Conservation (phyloP, 2,113 vertebrate genomes). For the Haemorhous mexicanus region DNA sequence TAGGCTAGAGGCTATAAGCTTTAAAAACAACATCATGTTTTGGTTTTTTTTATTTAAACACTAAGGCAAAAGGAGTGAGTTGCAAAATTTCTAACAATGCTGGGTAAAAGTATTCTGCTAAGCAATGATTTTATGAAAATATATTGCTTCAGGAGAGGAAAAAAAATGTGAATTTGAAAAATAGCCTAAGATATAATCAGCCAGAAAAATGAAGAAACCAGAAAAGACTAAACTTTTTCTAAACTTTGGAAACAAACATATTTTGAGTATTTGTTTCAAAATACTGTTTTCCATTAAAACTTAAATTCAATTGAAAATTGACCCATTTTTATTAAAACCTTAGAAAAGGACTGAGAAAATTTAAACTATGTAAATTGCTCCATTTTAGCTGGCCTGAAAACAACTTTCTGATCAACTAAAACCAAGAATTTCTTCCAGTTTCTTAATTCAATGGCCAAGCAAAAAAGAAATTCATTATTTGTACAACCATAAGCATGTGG, state of each 20-base stretch:
- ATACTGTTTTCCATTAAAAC: constrained; percentile 15
- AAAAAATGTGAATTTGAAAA: neutral
- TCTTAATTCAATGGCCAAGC: neutral
- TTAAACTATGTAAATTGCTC: neutral
- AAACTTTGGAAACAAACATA: neutral
- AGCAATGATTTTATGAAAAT: neutral
- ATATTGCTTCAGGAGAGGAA: neutral
- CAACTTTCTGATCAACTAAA: neutral
- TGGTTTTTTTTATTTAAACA: neutral
- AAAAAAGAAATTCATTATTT: neutral
- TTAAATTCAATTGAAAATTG: neutral
- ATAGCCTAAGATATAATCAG: neutral
- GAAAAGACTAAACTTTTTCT: neutral
- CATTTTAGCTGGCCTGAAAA: constrained; percentile 1
- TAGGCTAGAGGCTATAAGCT: neutral
- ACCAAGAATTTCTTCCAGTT: neutral
- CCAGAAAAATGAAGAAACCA: neutral
- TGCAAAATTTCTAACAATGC: neutral
- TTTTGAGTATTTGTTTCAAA: neutral
- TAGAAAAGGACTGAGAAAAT: neutral
- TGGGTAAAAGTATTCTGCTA: neutral
- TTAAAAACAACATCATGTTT: neutral
- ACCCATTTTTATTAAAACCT: neutral
- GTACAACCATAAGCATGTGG: neutral
- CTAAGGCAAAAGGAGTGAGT: neutral